A percentile compares a stretch with the other conserved stretches of the same genome.
phyloP scores from a whole-genome alignment of 2,888 invertebrate genomes.

The Erpobdella octoculata region DNA sequence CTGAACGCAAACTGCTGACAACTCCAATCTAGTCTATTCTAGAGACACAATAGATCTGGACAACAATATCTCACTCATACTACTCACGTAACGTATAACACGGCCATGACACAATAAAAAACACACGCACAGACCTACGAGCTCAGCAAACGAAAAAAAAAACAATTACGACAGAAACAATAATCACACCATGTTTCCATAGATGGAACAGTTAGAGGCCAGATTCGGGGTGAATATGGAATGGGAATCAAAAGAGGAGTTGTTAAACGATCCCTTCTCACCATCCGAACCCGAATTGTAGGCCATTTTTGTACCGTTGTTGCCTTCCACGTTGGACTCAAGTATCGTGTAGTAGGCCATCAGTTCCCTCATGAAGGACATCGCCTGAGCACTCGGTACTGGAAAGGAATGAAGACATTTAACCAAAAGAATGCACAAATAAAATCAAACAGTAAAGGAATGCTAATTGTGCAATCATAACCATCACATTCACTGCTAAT shows the following conservation, averaged over 20 bases:
- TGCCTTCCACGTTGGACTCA: slow-evolving; percentile 28
- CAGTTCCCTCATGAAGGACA: slow-evolving; percentile 32
- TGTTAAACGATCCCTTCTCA: not conserved
- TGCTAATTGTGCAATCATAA: not conserved
- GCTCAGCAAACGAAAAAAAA: not conserved
- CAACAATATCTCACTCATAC: too few relatives aligned
- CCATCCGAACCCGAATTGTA: slow-evolving; percentile 18
- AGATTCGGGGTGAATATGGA: slow-evolving; percentile 14
- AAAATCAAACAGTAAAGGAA: not conserved
- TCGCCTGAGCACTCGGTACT: slow-evolving; percentile 34
- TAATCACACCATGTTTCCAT: slow-evolving; percentile 26
- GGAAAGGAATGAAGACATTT: too few relatives aligned
- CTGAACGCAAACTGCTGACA: too few relatives aligned
- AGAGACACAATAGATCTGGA: too few relatives aligned
- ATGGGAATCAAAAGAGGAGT: slow-evolving; percentile 22
- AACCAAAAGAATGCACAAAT: too few relatives aligned
- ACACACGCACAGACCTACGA: too few relatives aligned
- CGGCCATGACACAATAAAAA: too few relatives aligned
- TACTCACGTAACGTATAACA: too few relatives aligned
- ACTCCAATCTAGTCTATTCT: too few relatives aligned
- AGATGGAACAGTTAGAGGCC: slow-evolving; percentile 18
- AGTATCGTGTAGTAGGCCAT: slow-evolving; percentile 33
- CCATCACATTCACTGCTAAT: too few relatives aligned
- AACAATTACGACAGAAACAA: not conserved
- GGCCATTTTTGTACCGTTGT: slow-evolving; percentile 19